Evolutionary conservation across 2,888 invertebrate genomes (phyloP), one percentile per base, ranked within the genome.

Genomic region (Nebria salina): DNA sequence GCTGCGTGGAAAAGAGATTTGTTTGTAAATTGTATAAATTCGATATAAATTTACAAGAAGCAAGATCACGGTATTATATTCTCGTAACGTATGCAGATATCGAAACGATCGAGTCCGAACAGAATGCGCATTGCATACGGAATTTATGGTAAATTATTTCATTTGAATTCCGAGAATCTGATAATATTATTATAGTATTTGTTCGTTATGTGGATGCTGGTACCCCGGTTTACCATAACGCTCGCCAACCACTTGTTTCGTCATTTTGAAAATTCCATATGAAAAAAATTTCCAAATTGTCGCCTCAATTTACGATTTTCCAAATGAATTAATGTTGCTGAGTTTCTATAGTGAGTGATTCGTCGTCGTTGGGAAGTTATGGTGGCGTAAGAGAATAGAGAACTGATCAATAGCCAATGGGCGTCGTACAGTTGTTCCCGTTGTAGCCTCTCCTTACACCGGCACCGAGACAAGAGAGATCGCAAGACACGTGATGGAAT

Each of bases 401-500:
- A 41, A n/a, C 76, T 70, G 25, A 76, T 76, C 70, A 76, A 76
- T 68, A 76, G 76, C 76, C 13, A 25, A 70, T 42, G 70, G 26
- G 20, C 43, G 20, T 70, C 70, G 70, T 76, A 54, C 68, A 70
- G 25, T 3, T 68, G 54, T 20, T 68, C 26, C 68, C 20, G 26
- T 68, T 68, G 25, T 26, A 7, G 68, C 26, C 25, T 68, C 68
- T 68, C 68, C 26, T 15, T 20, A 25, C 68, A 11, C 8, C 68
- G 26, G 6, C 26, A 26, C 41, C 34, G 34, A 26, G 15, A 34
- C 66, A 25, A 41, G 76, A 76, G 76, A 76, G 76, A 76, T 76
- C 76, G 76, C 68, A 43, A 66, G 70, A 66, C 43, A 70, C 66
- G 76, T 76, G 76, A 70, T 41, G 76, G 76, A 68, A 76, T 76